Evolutionary conservation across 2,888 invertebrate species (phyloP), one percentile per base, ranked within the genome.

Genomic region (Erannis defoliaria): DNA sequence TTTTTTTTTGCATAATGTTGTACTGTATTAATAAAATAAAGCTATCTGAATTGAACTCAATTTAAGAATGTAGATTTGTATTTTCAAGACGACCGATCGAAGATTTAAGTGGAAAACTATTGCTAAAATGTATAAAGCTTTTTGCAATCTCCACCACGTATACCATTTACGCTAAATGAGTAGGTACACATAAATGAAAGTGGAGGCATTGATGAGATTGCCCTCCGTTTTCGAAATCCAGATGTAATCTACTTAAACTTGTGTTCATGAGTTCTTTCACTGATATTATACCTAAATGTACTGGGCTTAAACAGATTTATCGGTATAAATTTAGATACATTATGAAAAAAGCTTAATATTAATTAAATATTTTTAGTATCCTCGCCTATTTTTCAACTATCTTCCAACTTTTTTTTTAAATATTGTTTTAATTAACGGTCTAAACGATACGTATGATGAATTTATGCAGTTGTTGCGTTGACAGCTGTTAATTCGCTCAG

Each of bases 241-340:
- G 31, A 51, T 40, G 51, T 51, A 51, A 51, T 51, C 51, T 40
- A 51, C 51, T 51, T 40, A 51, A 29, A 40, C 8, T 40, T 19
- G 9, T 29, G 18, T 29, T 40, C 50, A 35, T 23, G 40, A 42
- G 40, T 40, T 18, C 31, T 40, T 51, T 51, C 19, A 5, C 16
- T 16, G 14, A 9, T 21, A 38, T 19, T 38, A 23, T 50, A n/a
- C n/a, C n/a, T 23, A 23, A 50, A 50, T 50, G 37, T 38, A 50
- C 38, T 51, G 31, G n/a, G 3, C n/a, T 40, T 40, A 26, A 50
- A 50, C 26, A 50, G 43, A 42, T 40, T 55, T 26, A 10, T 38
- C 23, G 23, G 23, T 2, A 4, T 2, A 2, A 23, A 23, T 23
- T 2, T 23, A 23, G 23, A 23, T 23, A 23, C 23, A n/a, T n/a